These are phyloP conservation scores for Euclidia mi DNA, from an alignment of 2,888 invertebrate species.

Conservation along the genomic window DNA sequence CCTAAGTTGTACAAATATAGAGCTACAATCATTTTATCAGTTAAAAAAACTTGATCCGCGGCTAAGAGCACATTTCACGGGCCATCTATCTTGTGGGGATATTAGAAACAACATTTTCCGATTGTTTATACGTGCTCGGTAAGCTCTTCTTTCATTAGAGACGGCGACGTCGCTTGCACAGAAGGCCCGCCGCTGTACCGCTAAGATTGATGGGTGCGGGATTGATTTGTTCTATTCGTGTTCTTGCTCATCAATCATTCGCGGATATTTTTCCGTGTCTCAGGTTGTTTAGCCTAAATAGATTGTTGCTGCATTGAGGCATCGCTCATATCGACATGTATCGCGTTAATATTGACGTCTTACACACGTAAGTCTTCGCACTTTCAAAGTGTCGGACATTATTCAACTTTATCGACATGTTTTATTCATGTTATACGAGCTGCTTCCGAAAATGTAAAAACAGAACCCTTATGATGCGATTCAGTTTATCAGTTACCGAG, in stretches of 20 bases:
- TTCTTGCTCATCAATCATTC: slow-evolving; percentile 88
- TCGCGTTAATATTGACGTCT: slow-evolving; percentile 75
- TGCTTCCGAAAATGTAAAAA: slow-evolving; percentile 35
- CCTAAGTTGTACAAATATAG: slow-evolving; percentile 28
- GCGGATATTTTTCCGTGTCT: slow-evolving; percentile 89
- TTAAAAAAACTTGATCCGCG: slow-evolving; percentile 54
- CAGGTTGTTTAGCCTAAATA: slow-evolving; percentile 88
- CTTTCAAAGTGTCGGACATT: slow-evolving; percentile 45
- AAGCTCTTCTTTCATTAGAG: slow-evolving; percentile 89
- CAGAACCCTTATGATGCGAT: slow-evolving; percentile 22
- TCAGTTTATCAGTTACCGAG: slow-evolving; percentile 26
- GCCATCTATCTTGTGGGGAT: slow-evolving; percentile 83
- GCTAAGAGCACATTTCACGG: slow-evolving; percentile 69
- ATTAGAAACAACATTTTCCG: slow-evolving; percentile 85
- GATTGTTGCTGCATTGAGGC: slow-evolving; percentile 82
- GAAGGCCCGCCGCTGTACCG: slow-evolving; percentile 67
- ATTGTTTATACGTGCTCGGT: slow-evolving; percentile 87
- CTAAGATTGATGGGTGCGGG: slow-evolving; percentile 86
- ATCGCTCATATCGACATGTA: slow-evolving; percentile 77
- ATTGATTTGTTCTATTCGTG: slow-evolving; percentile 90
- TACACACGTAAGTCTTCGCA: slow-evolving; percentile 46
- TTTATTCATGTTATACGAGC: slow-evolving; percentile 45
- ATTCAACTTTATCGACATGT: slow-evolving; percentile 51
- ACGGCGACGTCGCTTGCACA: slow-evolving; percentile 82
- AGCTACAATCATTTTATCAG: slow-evolving; percentile 48